These are phyloP conservation scores for Lonchura striata DNA, from an alignment of 2,113 vertebrate genomes.

Conservation along the genomic window DNA sequence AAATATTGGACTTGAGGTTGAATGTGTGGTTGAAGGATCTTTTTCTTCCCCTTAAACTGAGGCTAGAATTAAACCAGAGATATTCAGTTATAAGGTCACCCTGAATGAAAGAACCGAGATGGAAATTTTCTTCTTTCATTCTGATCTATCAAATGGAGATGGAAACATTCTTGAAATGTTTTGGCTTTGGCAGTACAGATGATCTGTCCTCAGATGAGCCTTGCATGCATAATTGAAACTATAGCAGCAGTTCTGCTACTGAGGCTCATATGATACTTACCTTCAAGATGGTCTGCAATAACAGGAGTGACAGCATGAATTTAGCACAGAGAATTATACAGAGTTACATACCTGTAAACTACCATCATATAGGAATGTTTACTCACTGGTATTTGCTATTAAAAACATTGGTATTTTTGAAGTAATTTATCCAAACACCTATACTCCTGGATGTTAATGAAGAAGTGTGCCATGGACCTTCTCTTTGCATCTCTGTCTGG, in stretches of 20 bases:
- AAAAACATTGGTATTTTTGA: background rate
- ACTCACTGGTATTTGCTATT: background rate
- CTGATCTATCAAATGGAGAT: background rate
- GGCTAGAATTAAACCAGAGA: background rate
- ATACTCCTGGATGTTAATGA: background rate
- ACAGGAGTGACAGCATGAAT: background rate
- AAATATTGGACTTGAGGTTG: slow-evolving; percentile 26
- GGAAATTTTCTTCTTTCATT: slow-evolving; percentile 30
- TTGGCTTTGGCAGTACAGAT: slow-evolving; percentile 31
- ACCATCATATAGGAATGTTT: background rate
- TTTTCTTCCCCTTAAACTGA: background rate
- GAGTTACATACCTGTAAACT: background rate
- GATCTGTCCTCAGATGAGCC: slow-evolving; percentile 33
- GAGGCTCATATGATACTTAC: background rate
- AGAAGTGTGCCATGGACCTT: background rate
- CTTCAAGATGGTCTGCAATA: background rate
- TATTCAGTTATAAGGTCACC: background rate
- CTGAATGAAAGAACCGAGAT: background rate
- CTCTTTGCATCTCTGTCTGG: background rate
- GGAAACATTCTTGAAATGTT: slow-evolving; percentile 39
- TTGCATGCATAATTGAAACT: background rate
- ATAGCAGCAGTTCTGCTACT: background rate
- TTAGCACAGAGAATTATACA: background rate
- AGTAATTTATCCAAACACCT: background rate
- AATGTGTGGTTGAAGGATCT: background rate